Evolutionary conservation across 1,140 invertebrate species (phyloP), one percentile per base, ranked within the genome.

Genomic region (Paralvinella palmiformis): DNA sequence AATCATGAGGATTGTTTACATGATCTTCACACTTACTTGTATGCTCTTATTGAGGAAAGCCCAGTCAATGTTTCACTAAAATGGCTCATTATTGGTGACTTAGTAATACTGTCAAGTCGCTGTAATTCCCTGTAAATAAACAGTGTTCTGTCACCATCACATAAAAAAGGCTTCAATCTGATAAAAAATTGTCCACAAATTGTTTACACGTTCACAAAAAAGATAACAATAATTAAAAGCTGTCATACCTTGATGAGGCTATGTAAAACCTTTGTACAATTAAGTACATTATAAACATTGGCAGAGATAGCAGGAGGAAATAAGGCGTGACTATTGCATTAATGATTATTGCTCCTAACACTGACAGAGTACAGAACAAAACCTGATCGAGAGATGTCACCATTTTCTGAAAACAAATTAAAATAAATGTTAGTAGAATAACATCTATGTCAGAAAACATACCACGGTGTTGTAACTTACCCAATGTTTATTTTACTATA

Each of bases 71-170:
- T 63, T 45, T 67, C 63, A 10, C 60, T 32, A 45, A 67, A 67
- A 24, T 67, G 60, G 4, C 37, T 29, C 52, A 67, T 32, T 3
- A 67, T 58, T 29, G 50, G 60, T n/a, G 65, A 67, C 37, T 63
- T 63, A 20, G 35, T 67, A 27, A 50, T 58, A 56, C 55, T 66
- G n/a, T 67, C 61, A n/a, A 67, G 32, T 35, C 65, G 57, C 56
- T 67, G 65, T 20, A 67, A 33, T 31, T 67, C 60, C 32, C 65
- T 65, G 45, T 20, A 31, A 31, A 61, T 10, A 58, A 13, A 35
- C 32, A 33, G 6, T 45, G 37, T 60, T 37, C 22, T 36, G 29
- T 33, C 32, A 59, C 37, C 32, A 59, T 22, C 17, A 56, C 22
- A n/a, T 24, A 56, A n/a, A 56, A 56, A 29, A 27, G 53, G 31